phyloP scores from a whole-genome alignment of 2,888 invertebrate species.

The Eurytoma adleriae region DNA sequence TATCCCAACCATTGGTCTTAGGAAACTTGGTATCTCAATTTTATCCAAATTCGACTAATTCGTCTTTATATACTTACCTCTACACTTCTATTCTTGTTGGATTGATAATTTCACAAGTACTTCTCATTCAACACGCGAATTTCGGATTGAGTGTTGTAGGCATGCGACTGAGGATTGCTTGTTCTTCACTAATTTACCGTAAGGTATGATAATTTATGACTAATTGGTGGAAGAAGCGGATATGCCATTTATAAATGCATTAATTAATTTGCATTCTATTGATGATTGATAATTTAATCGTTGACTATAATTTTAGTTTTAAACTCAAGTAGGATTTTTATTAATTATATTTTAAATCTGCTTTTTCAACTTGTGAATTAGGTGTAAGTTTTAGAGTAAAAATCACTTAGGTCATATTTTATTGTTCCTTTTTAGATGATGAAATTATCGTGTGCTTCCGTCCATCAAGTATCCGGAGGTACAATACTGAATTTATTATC shows the following conservation, averaged over 20 bases:
- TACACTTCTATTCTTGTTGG: conserved; percentile 77
- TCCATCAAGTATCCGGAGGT: conserved; percentile 77
- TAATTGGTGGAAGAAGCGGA: too few relatives aligned
- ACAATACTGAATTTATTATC: conserved; percentile 90
- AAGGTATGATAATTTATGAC: conserved; percentile 79
- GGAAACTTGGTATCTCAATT: conserved; percentile 80
- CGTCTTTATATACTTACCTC: conserved; percentile 80
- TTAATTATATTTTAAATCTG: not conserved
- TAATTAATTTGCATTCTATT: too few relatives aligned
- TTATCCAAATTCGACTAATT: conserved; percentile 74
- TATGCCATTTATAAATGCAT: too few relatives aligned
- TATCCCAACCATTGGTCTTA: conserved; percentile 14
- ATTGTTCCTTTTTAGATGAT: conserved; percentile 42
- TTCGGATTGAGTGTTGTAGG: conserved; percentile 82
- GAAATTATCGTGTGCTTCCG: conserved; percentile 68
- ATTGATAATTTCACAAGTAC: conserved; percentile 78
- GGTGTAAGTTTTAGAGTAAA: too few relatives aligned
- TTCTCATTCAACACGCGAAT: conserved; percentile 82
- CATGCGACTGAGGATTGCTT: conserved; percentile 86
- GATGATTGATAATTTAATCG: too few relatives aligned
- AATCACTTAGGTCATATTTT: too few relatives aligned
- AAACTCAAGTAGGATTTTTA: not conserved
- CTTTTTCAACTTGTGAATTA: too few relatives aligned
- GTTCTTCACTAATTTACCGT: conserved; percentile 87
- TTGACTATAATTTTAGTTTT: too few relatives aligned